Evolutionary conservation across 2,797 vertebrate species (phyloP).

Genomic region (Catamblyrhynchus diadema): DNA sequence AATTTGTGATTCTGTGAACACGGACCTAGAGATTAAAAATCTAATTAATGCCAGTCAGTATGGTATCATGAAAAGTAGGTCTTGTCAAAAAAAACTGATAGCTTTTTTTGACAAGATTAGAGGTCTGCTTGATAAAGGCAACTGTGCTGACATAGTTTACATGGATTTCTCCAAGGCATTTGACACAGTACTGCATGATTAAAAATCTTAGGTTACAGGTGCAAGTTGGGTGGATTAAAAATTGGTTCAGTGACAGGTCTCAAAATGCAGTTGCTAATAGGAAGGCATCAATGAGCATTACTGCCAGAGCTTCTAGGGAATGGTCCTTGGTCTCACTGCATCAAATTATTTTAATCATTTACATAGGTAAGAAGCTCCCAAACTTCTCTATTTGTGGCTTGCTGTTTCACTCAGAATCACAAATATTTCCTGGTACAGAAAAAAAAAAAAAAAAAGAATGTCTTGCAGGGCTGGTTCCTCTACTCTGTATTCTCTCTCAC

Average conservation of each 20-base stretch:
- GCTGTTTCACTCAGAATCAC: background rate
- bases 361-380: background rate
- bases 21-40: constrained; percentile 34
- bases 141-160: background rate
- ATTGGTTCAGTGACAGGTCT: background rate
- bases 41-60: constrained; percentile 19
- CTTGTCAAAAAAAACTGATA: constrained; percentile 12
- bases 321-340: background rate
- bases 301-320: background rate
- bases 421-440: background rate
- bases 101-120: constrained; percentile 13
- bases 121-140: constrained; percentile 33
- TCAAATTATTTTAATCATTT: background rate
- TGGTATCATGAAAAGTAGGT: constrained; percentile 8
- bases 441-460: background rate
- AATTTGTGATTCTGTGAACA: constrained; percentile 24
- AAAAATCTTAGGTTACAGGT: background rate
- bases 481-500: background rate
- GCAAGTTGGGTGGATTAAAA: background rate
- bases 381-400: background rate
- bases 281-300: background rate
- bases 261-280: background rate
- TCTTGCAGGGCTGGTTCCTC: background rate
- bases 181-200: background rate
- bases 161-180: constrained; percentile 43